These are phyloP conservation scores for Ameiurus melas DNA, from an alignment of 2,113 vertebrate species.

Conservation along the genomic window DNA sequence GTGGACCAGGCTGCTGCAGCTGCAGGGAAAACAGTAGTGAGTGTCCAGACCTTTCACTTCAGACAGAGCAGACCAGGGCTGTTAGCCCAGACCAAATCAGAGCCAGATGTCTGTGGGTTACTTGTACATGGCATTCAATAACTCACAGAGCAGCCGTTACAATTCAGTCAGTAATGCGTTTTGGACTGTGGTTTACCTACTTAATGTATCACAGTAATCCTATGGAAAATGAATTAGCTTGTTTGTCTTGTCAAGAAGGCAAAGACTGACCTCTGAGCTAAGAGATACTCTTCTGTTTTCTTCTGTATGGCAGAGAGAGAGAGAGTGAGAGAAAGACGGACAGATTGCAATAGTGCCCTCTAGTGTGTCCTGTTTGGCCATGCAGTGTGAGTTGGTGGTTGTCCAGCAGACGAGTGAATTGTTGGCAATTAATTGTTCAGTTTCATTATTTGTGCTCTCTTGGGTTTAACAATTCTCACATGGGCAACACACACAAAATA, in stretches of 20 bases:
- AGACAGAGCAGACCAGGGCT: conserved; percentile 50
- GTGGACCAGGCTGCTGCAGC: conserved; percentile 35
- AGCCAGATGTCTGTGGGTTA: conserved; percentile 61
- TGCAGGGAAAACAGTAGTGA: conserved; percentile 48
- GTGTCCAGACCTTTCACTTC: conserved; percentile 53
- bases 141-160: conserved; percentile 56
- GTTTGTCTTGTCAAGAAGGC: conserved; percentile 53
- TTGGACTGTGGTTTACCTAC: conserved; percentile 53
- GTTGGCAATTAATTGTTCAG: conserved; percentile 1
- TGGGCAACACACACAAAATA: background rate
- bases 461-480: conserved; percentile 24
- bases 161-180: conserved; percentile 59
- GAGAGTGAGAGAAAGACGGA: background rate
- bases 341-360: conserved; percentile 50
- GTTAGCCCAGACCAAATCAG: conserved; percentile 58
- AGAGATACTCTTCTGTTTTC: background rate
- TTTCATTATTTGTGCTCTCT: conserved; percentile 3
- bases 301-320: background rate
- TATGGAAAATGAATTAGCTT: conserved; percentile 58
- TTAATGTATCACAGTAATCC: conserved; percentile 58
- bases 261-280: conserved; percentile 38
- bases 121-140: conserved; percentile 59
- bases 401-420: background rate
- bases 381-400: conserved; percentile 1
- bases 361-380: conserved; percentile 31